These are phyloP conservation scores for Drosophila ustulata DNA, from an alignment of 2,888 invertebrate species.

Conservation along the genomic window DNA sequence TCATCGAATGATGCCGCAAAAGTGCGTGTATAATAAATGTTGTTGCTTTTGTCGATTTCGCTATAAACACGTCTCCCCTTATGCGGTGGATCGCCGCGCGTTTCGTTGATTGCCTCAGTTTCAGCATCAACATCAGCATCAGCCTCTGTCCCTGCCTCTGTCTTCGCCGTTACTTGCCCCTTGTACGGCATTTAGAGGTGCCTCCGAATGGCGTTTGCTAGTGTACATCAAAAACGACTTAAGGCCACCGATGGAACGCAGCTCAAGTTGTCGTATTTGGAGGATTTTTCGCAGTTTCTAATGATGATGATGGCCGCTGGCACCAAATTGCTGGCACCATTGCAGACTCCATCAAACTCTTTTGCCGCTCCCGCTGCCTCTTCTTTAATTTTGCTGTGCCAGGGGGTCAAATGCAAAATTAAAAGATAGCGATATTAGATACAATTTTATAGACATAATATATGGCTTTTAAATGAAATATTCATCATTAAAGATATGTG, in stretches of 20 bases:
- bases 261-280: conserved; percentile 50
- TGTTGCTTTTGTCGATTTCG: conserved; percentile 28
- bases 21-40: conserved; percentile 71
- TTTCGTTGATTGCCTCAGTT: conserved; percentile 52
- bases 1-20: conserved; percentile 66
- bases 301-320: conserved; percentile 69
- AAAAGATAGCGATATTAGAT: conserved; percentile 25
- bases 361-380: not conserved
- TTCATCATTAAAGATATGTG: conserved; percentile 5
- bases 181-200: conserved; percentile 9
- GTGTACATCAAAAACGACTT: conserved; percentile 74
- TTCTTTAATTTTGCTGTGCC: not conserved
- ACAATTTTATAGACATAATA: conserved; percentile 15
- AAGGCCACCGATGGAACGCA: conserved; percentile 61
- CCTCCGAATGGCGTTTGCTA: conserved; percentile 43
- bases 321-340: conserved; percentile 56
- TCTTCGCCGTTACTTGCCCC: not conserved
- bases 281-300: conserved; percentile 77
- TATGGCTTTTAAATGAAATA: not conserved
- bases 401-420: conserved; percentile 28
- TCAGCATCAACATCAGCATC: conserved; percentile 24
- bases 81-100: conserved; percentile 21
- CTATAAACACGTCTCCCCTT: conserved; percentile 20
- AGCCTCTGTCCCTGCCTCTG: not conserved
- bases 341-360: conserved; percentile 41